Conservation (phyloP, 2,113 vertebrate genomes). For the Holacanthus passer region DNA sequence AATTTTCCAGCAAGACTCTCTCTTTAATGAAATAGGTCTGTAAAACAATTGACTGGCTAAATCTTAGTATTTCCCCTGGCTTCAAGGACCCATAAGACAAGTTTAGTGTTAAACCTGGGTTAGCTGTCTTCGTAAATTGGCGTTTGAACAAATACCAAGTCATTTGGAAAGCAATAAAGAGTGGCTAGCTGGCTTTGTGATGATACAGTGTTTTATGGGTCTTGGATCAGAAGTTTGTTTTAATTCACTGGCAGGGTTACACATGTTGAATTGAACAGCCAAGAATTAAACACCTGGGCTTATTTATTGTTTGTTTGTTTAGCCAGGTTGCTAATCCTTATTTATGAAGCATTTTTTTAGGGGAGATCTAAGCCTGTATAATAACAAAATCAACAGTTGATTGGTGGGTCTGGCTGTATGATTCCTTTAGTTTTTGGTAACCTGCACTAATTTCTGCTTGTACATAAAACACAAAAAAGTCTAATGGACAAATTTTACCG, state of each 20-base stretch:
- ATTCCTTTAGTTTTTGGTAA: neutral
- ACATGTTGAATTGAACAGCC: conserved; percentile 2
- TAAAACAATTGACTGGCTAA: conserved; percentile 71
- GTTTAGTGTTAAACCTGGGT: conserved; percentile 70
- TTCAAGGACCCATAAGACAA: conserved; percentile 83
- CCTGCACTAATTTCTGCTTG: too few relatives aligned
- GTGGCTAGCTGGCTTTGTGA: conserved; percentile 15
- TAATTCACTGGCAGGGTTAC: conserved; percentile 31
- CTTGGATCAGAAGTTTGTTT: conserved; percentile 12
- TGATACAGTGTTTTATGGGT: conserved; percentile 12
- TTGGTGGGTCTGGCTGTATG: neutral
- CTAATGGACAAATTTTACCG: too few relatives aligned
- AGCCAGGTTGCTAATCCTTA: neutral
- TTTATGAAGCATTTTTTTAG: neutral
- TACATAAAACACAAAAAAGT: neutral
- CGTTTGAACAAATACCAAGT: conserved; percentile 79
- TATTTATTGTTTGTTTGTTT: conserved; percentile 53
- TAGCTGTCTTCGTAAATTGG: conserved; percentile 82
- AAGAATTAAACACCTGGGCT: conserved; percentile 32
- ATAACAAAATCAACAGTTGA: neutral
- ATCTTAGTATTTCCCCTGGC: conserved; percentile 69
- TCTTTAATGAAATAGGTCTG: conserved; percentile 82
- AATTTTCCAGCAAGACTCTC: conserved; percentile 81
- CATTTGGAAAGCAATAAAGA: conserved; percentile 72
- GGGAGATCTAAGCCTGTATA: too few relatives aligned